Conservation (phyloP, 2,888 invertebrate genomes). For the Athripsodes cinereus region DNA sequence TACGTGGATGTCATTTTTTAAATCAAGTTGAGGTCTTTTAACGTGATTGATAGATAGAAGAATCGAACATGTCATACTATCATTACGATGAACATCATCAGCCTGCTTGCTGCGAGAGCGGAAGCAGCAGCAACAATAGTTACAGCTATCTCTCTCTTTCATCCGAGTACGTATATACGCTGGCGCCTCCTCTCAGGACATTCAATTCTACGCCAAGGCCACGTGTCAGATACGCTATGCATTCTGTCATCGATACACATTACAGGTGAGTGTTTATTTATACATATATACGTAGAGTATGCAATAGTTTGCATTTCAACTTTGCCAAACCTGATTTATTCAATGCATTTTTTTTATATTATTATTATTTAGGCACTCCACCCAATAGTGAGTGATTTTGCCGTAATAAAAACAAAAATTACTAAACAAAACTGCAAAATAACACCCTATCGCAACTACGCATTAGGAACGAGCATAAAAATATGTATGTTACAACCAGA, state of each 20-base stretch:
- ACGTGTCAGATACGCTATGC: slow-evolving; percentile 20
- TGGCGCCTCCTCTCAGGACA: slow-evolving; percentile 14
- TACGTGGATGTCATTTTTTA: no score
- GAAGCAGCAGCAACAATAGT: background rate
- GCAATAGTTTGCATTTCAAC: no score
- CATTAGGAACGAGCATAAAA: no score
- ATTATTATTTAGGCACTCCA: no score
- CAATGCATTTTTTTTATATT: no score
- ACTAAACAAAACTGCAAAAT: no score
- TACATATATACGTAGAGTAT: background rate
- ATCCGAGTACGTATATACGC: slow-evolving; percentile 18
- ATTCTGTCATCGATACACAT: slow-evolving; percentile 12
- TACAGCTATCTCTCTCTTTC: slow-evolving; percentile 4
- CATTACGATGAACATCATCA: background rate
- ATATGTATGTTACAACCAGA: no score
- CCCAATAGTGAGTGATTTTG: no score
- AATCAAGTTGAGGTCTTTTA: no score
- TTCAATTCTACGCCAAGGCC: slow-evolving; percentile 19
- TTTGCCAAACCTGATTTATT: no score
- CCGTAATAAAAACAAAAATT: no score
- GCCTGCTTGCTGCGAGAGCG: background rate
- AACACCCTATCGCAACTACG: no score
- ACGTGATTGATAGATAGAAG: background rate
- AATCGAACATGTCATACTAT: background rate
- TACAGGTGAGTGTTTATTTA: slow-evolving; percentile 9